phyloP scores from a whole-genome alignment of 2,113 vertebrate species.

The Solea solea region DNA sequence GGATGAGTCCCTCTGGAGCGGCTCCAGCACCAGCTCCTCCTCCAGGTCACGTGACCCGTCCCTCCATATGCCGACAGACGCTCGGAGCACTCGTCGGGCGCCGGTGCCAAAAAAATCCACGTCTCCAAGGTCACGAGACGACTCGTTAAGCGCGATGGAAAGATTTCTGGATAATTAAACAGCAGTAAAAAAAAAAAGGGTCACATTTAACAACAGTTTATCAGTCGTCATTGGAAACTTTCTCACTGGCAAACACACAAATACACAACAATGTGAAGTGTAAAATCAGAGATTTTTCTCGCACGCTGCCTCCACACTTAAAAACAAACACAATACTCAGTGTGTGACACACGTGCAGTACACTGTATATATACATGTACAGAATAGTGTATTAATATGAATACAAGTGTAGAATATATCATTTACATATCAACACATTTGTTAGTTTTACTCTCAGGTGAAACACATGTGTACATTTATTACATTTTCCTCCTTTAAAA shows the following conservation, averaged over 20 bases:
- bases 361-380: no score
- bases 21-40: conserved; percentile 50
- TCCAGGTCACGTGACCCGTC: conserved; percentile 41
- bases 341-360: no score
- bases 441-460: no score
- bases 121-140: conserved; percentile 65
- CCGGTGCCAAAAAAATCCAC: conserved; percentile 46
- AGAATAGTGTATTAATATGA: no score
- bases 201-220: neutral
- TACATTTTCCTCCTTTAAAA: no score
- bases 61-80: conserved; percentile 65
- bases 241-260: neutral
- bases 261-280: no score
- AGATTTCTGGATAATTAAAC: conserved; percentile 6
- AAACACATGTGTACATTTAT: no score
- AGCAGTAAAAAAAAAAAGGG: neutral
- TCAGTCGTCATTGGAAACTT: neutral
- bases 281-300: no score
- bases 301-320: no score
- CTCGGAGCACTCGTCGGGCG: conserved; percentile 48
- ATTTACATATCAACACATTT: no score
- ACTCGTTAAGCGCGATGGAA: conserved; percentile 24
- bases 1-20: conserved; percentile 42
- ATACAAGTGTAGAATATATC: no score
- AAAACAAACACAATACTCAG: no score